Conservation (phyloP, 2,888 invertebrate species). For the Drosophila paracracens region DNA sequence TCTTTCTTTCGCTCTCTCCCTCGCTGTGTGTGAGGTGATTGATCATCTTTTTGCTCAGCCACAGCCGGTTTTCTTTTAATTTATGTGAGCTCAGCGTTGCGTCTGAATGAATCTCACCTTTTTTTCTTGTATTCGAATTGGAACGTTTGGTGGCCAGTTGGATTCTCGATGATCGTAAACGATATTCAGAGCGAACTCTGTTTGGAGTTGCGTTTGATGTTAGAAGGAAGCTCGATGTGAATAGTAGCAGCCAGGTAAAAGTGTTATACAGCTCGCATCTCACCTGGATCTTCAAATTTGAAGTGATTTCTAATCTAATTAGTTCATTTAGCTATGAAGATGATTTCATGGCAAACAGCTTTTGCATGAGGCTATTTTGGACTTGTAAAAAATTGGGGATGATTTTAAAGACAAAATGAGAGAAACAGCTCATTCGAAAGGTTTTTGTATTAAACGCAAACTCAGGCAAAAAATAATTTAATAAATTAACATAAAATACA, state of each 20-base stretch:
- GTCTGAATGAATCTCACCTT: constrained; percentile 76
- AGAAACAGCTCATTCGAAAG: not conserved
- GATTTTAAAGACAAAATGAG: not conserved
- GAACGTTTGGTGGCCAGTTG: constrained; percentile 55
- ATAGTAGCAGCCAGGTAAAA: constrained; percentile 25
- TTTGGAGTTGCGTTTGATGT: constrained; percentile 53
- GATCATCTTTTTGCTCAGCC: constrained; percentile 76
- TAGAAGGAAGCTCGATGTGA: constrained; percentile 28
- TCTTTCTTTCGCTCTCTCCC: constrained; percentile 19
- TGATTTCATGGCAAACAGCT: constrained; percentile 40
- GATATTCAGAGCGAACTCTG: constrained; percentile 58
- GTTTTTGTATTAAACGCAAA: not conserved
- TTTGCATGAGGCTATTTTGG: not conserved
- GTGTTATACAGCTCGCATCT: constrained; percentile 47
- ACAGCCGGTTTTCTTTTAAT: constrained; percentile 73
- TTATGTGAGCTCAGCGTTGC: constrained; percentile 67
- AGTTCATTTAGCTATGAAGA: not conserved
- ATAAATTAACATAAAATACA: not conserved
- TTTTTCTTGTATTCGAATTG: constrained; percentile 62
- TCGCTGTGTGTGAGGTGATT: constrained; percentile 55
- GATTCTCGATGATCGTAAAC: constrained; percentile 63
- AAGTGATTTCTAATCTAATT: constrained; percentile 18
- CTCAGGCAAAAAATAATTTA: not conserved
- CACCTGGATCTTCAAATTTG: constrained; percentile 27
- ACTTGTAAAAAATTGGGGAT: not conserved